These are phyloP conservation scores for Sarcophaga caerulescens DNA, from an alignment of 2,888 invertebrate genomes.

Conservation along the genomic window DNA sequence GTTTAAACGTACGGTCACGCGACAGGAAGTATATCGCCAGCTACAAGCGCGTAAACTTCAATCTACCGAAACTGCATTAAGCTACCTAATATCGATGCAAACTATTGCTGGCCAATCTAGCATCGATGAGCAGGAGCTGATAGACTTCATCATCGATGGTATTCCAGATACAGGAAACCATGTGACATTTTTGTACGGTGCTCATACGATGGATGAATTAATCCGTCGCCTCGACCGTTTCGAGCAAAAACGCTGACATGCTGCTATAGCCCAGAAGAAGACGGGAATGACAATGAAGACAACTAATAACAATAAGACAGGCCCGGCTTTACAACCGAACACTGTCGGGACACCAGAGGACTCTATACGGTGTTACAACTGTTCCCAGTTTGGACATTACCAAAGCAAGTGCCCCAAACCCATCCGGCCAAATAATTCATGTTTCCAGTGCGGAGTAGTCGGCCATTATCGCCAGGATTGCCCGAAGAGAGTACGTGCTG, in stretches of 20 bases:
- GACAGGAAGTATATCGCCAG: conserved; percentile 50
- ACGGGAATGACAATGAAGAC: background rate
- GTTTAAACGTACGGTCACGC: conserved; percentile 44
- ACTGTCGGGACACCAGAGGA: background rate
- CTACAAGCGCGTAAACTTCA: conserved; percentile 27
- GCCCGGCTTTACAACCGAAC: background rate
- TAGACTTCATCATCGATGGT: conserved; percentile 52
- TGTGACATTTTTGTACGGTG: conserved; percentile 33
- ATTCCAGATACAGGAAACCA: conserved; percentile 39
- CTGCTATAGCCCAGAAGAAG: background rate
- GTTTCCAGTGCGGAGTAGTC: conserved; percentile 35
- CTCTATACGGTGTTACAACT: conserved; percentile 21
- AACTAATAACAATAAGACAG: background rate
- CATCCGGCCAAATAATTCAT: conserved; percentile 2
- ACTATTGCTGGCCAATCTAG: conserved; percentile 34
- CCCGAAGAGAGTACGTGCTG: conserved; percentile 19
- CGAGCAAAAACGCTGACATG: conserved; percentile 3
- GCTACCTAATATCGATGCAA: conserved; percentile 49
- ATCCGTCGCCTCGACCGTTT: conserved; percentile 26
- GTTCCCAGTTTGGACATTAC: conserved; percentile 41
- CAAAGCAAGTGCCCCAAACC: conserved; percentile 10
- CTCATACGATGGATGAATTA: conserved; percentile 29
- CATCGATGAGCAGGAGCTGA: conserved; percentile 41
- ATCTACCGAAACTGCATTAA: conserved; percentile 25
- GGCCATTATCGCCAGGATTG: conserved; percentile 34